Evolutionary conservation across 1,140 invertebrate species (phyloP).

Genomic region (Delia radicum): DNA sequence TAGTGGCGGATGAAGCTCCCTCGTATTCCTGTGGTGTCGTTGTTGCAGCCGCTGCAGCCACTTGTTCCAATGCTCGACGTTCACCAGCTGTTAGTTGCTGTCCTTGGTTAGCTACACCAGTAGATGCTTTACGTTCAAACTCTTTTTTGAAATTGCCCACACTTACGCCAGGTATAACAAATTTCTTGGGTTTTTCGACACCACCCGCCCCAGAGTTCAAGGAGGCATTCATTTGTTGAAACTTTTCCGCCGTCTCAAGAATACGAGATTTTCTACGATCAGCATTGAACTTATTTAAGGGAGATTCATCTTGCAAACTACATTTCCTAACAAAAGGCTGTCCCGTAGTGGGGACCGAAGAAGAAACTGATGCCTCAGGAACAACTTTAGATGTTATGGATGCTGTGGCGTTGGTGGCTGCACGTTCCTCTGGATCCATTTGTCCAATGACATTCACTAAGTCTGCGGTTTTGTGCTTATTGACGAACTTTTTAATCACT

Average conservation of each 20-base stretch:
- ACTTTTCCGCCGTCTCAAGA: constrained; percentile 71
- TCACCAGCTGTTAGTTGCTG: constrained; percentile 47
- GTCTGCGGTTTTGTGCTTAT: constrained; percentile 53
- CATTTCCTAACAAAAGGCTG: constrained; percentile 44
- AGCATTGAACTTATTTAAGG: constrained; percentile 49
- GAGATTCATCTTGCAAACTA: constrained; percentile 54
- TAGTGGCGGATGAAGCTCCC: too few species aligned
- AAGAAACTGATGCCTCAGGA: constrained; percentile 25
- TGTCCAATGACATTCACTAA: constrained; percentile 48
- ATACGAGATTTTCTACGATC: constrained; percentile 67
- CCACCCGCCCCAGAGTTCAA: constrained; percentile 7
- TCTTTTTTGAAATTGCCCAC: constrained; percentile 81
- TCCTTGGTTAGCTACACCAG: constrained; percentile 54
- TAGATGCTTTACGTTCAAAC: constrained; percentile 75
- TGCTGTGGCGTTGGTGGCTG: too few species aligned
- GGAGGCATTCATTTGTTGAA: constrained; percentile 62
- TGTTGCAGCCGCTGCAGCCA: constrained; percentile 45
- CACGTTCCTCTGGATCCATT: constrained; percentile 35
- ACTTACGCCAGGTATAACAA: constrained; percentile 75
- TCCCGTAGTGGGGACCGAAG: background rate
- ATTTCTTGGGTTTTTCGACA: constrained; percentile 72
- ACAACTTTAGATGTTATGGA: constrained; percentile 1
- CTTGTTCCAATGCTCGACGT: constrained; percentile 44
- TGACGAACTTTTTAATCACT: constrained; percentile 52
- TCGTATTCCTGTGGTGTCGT: constrained; percentile 38